Conservation (phyloP, 2,888 invertebrate genomes). For the Archips xylosteana region DNA sequence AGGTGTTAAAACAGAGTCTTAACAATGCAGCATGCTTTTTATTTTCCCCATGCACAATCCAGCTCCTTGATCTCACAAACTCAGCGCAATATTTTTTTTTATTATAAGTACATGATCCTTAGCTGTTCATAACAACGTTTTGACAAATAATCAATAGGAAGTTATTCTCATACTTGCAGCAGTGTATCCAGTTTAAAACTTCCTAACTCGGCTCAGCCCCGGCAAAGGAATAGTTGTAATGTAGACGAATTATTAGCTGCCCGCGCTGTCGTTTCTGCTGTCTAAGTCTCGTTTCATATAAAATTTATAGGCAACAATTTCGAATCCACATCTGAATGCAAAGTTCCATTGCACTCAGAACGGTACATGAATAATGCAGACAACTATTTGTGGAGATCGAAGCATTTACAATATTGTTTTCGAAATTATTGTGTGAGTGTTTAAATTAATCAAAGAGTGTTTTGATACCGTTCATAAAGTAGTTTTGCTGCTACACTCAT, state of each 20-base stretch:
- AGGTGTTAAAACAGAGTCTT: too few species aligned
- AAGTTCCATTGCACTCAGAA: slow-evolving; percentile 53
- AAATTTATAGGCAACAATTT: slow-evolving; percentile 65
- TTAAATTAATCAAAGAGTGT: slow-evolving; percentile 5
- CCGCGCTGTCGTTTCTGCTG: slow-evolving; percentile 45
- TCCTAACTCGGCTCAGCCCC: slow-evolving; percentile 21
- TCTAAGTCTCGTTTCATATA: slow-evolving; percentile 57
- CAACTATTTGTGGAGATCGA: slow-evolving; percentile 55
- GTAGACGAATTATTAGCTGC: slow-evolving; percentile 28
- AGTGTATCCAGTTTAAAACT: slow-evolving; percentile 18
- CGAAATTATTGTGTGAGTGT: background rate
- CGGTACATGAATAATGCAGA: slow-evolving; percentile 57
- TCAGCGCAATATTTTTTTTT: too few species aligned
- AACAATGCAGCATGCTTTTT: too few species aligned
- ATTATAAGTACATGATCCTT: background rate
- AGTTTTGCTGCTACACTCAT: background rate
- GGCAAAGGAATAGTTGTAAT: slow-evolving; percentile 29
- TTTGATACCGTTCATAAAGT: background rate
- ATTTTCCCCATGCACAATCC: too few species aligned
- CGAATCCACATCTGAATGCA: slow-evolving; percentile 59
- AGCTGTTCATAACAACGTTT: background rate
- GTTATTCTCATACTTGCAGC: slow-evolving; percentile 7
- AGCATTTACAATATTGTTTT: slow-evolving; percentile 35
- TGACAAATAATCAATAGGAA: slow-evolving; percentile 12
- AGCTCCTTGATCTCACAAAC: too few species aligned